Evolutionary conservation across 1,140 invertebrate species (phyloP).

Genomic region (Hycleus phaleratus): DNA sequence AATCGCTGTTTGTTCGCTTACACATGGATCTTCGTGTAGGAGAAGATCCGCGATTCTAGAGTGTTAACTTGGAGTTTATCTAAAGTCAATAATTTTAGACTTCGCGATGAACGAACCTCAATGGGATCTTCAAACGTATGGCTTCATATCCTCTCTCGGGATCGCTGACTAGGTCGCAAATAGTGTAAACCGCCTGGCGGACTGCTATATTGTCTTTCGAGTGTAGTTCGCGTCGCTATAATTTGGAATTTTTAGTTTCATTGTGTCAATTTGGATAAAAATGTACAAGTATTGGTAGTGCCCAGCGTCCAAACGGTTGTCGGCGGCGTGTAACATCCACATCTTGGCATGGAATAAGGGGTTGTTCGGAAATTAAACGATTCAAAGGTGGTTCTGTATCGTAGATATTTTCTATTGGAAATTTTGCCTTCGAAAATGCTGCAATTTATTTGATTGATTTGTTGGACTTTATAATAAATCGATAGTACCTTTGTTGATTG

Average conservation of each 20-base stretch:
- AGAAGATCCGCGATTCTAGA: conserved; percentile 28
- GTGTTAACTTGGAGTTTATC: neutral
- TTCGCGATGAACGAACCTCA: conserved; percentile 16
- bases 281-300: conserved; percentile 34
- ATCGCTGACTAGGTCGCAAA: conserved; percentile 33
- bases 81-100: neutral
- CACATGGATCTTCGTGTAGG: conserved; percentile 17
- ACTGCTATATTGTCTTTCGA: conserved; percentile 21
- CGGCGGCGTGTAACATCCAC: conserved; percentile 31
- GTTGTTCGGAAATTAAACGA: conserved; percentile 33
- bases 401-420: neutral
- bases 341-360: conserved; percentile 25
- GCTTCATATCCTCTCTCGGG: conserved; percentile 35
- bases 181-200: conserved; percentile 28
- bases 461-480: neutral
- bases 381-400: conserved; percentile 29
- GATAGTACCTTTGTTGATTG: neutral
- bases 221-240: conserved; percentile 32
- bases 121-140: conserved; percentile 26
- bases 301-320: conserved; percentile 30
- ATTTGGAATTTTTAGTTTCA: neutral
- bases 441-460: too few relatives aligned
- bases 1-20: conserved; percentile 28
- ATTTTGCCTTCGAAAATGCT: too few relatives aligned
- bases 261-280: neutral